These are phyloP conservation scores for Apis mellifera DNA, from an alignment of 1,140 invertebrate genomes.

Conservation along the genomic window DNA sequence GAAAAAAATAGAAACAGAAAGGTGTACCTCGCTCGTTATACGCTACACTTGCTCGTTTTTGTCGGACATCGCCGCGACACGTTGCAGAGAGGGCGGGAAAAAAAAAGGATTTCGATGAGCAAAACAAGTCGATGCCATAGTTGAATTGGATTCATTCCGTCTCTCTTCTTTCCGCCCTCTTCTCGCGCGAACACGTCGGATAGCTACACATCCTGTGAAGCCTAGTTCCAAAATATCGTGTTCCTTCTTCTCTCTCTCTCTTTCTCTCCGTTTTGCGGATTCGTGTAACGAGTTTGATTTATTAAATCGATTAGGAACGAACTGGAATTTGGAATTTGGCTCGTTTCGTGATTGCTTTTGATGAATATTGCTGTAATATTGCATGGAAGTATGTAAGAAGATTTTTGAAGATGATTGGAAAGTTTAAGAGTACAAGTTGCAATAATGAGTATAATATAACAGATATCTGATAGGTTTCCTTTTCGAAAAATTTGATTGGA, in stretches of 20 bases:
- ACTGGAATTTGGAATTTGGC: conserved; percentile 6
- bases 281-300: conserved; percentile 31
- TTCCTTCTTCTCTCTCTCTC: no score
- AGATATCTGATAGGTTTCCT: no score
- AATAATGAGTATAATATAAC: no score
- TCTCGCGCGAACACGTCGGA: conserved; percentile 22
- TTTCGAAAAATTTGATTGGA: no score
- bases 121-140: conserved; percentile 50
- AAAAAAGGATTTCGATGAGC: conserved; percentile 41
- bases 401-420: no score
- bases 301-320: conserved; percentile 36
- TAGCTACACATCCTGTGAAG: conserved; percentile 19
- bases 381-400: neutral
- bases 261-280: neutral
- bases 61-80: conserved; percentile 26
- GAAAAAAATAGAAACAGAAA: neutral
- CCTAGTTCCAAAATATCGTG: conserved; percentile 38
- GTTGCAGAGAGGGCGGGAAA: neutral
- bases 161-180: neutral
- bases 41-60: conserved; percentile 44
- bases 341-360: neutral
- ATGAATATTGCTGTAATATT: neutral
- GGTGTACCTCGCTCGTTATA: conserved; percentile 52
- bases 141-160: conserved; percentile 35
- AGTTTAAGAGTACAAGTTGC: no score